Percentiles rank a stretch among this genome's conserved stretches.
Conservation (phyloP, 2,888 invertebrate species). For the Chorisops tibialis region DNA sequence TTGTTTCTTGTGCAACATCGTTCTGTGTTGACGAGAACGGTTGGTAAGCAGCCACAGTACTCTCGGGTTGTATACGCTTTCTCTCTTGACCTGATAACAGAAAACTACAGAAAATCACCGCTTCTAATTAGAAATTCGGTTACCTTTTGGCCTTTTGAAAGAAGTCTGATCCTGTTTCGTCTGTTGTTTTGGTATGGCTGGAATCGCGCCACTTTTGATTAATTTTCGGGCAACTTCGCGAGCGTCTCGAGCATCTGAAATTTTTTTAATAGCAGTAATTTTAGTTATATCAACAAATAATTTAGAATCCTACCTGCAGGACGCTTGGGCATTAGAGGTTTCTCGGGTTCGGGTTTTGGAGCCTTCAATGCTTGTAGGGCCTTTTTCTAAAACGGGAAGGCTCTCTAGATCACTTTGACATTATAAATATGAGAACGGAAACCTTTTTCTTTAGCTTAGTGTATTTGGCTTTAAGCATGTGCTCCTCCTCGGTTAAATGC, state of each 20-base stretch:
- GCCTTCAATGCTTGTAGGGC: conserved; percentile 75
- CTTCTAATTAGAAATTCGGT: background rate
- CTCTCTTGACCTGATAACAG: conserved; percentile 65
- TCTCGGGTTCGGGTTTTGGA: conserved; percentile 87
- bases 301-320: too few species aligned
- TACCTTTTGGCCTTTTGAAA: conserved; percentile 81
- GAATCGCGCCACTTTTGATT: conserved; percentile 89
- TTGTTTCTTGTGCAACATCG: conserved; percentile 68
- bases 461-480: conserved; percentile 88
- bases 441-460: conserved; percentile 87
- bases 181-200: conserved; percentile 78
- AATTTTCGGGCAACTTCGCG: conserved; percentile 91
- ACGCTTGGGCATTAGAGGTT: conserved; percentile 75
- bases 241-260: conserved; percentile 90
- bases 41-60: conserved; percentile 81
- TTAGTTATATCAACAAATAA: too few species aligned
- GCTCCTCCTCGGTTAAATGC: conserved; percentile 85
- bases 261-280: too few species aligned
- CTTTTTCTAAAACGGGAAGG: conserved; percentile 62
- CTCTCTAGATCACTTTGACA: background rate
- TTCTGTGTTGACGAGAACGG: conserved; percentile 84
- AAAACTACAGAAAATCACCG: conserved; percentile 3
- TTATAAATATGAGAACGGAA: background rate
- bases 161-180: conserved; percentile 84
- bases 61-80: conserved; percentile 60